Conservation (phyloP, 1,140 invertebrate genomes). For the Musca vetustissima region DNA sequence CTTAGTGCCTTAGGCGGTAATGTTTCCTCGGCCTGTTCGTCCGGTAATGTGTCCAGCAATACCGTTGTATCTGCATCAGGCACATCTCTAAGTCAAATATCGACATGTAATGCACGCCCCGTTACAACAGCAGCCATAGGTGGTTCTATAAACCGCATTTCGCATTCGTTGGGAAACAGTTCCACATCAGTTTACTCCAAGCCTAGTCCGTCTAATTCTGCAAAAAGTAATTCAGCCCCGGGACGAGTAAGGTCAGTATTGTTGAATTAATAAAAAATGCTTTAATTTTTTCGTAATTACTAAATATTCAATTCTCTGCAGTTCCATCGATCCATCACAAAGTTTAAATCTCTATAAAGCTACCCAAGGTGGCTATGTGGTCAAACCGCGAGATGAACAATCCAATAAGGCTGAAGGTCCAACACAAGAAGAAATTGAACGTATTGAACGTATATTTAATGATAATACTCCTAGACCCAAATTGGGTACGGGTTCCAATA, state of each 20-base stretch:
- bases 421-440: slow-evolving; percentile 63
- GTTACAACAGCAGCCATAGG: slow-evolving; percentile 77
- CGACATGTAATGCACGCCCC: slow-evolving; percentile 60
- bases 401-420: slow-evolving; percentile 67
- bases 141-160: slow-evolving; percentile 51
- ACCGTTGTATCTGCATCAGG: slow-evolving; percentile 45
- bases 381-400: slow-evolving; percentile 76
- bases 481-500: slow-evolving; percentile 52
- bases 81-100: slow-evolving; percentile 55
- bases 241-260: slow-evolving; percentile 46
- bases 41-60: slow-evolving; percentile 39
- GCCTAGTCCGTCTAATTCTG: slow-evolving; percentile 54
- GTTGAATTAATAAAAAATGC: too few relatives aligned
- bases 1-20: slow-evolving; percentile 24
- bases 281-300: not conserved
- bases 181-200: slow-evolving; percentile 54
- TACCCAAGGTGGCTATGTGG: slow-evolving; percentile 75
- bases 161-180: slow-evolving; percentile 57
- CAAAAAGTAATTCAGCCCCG: slow-evolving; percentile 54
- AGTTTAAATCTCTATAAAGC: slow-evolving; percentile 60
- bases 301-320: slow-evolving; percentile 29
- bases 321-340: slow-evolving; percentile 56
- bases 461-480: slow-evolving; percentile 48
- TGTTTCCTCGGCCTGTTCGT: slow-evolving; percentile 41
- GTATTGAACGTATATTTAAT: slow-evolving; percentile 61